Base-by-base conservation (phyloP, 1,140 invertebrate species). In the Liolophura sinensis region DNA sequence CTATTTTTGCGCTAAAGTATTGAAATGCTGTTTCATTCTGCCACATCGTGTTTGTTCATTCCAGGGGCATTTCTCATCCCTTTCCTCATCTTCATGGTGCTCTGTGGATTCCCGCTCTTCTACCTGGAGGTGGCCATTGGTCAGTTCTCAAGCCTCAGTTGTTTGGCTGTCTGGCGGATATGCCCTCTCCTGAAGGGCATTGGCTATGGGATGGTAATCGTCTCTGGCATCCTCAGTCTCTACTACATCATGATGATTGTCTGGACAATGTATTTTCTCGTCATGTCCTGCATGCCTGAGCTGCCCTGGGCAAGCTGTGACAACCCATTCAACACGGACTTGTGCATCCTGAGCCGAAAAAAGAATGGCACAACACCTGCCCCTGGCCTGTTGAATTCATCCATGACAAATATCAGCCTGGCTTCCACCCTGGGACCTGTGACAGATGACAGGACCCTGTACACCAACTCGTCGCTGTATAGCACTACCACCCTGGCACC, bases 201-300 rank as follows among this genome's bases (percentile, higher is more conserved):
- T 4, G 46, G 15, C 1, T 48, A 70, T 27, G 77, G 71, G 11
- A 81, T 80, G 78, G 64, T 77, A 14, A 60, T 78, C 11, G 65
- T 74, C 9, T 77, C 75, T 0, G 65, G 65, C 31, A 71, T 78
- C 31, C 59, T 62, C 14, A 75, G 73, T 62, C 65, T 97, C 89
- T 98, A 97, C 84, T 99, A 98, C 87, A 98, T 98, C 84, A 95
- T 95, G 0, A 95, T 98, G 76, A 94, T 98, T 59, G 93, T 93
- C 16, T 96, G 94, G 93, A 93, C 94, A 0, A 89, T 97, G 12
- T 97, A 96, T 83, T 98, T 96, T 70, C 84, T 89, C 93, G 67
- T 90, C 63, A 71, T 64, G 15, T 85, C 84, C 14, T 77, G 76
- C 56, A 65, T 55, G 31, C 58, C 25, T 7, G 54, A 91, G 78